phyloP scores from a whole-genome alignment of 2,113 vertebrate species.

The Coptodon bakossiorum region DNA sequence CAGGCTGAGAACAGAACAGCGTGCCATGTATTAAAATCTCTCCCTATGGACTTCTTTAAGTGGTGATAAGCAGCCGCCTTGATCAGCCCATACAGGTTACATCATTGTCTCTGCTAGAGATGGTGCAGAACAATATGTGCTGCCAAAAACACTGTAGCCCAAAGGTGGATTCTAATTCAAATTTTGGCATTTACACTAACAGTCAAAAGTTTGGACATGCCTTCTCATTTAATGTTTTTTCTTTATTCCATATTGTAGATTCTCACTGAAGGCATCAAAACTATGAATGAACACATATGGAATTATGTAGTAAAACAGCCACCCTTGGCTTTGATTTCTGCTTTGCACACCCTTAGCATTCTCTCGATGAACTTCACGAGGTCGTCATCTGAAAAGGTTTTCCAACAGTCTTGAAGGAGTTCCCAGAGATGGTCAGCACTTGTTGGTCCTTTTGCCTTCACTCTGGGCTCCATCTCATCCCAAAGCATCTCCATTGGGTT shows the following conservation, averaged over 20 bases:
- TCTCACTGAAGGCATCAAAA: not conserved
- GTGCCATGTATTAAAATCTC: not conserved
- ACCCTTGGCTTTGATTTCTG: not conserved
- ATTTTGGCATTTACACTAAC: not conserved
- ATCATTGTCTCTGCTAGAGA: not conserved
- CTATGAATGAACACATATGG: not conserved
- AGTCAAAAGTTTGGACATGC: accelerated
- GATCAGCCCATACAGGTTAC: not conserved
- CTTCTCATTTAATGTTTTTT: not conserved
- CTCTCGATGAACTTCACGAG: not conserved
- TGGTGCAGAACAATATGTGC: not conserved
- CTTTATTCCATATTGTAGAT: not conserved
- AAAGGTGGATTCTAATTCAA: not conserved
- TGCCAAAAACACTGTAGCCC: not conserved
- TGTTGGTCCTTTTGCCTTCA: too few species aligned
- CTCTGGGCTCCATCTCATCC: too few species aligned
- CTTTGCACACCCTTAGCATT: not conserved
- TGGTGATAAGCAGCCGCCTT: not conserved
- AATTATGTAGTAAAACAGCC: not conserved
- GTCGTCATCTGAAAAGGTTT: not conserved
- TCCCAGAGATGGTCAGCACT: not conserved
- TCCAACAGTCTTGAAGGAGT: not conserved
- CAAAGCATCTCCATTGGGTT: too few species aligned
- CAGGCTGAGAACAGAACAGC: not conserved
- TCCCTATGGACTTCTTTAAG: not conserved